Percentiles rank a stretch among this genome's conserved stretches.
phyloP scores from a whole-genome alignment of 2,113 vertebrate species.

The Otocyon megalotis region DNA sequence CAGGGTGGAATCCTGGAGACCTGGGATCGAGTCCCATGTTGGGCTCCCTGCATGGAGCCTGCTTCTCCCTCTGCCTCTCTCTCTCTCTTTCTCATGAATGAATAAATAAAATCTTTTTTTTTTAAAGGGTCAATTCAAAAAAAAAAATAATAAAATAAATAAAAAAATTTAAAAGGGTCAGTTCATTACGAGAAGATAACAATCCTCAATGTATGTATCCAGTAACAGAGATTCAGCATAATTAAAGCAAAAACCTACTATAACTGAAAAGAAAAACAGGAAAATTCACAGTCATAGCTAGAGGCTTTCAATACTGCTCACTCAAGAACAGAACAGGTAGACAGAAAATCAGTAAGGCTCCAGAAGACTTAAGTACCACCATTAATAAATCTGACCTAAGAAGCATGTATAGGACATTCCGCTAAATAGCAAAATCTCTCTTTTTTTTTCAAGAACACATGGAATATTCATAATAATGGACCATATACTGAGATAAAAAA shows the following conservation, averaged over 20 bases:
- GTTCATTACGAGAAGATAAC: background rate
- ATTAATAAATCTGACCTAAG: constrained; percentile 23
- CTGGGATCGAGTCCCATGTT: too few relatives aligned
- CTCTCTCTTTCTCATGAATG: too few relatives aligned
- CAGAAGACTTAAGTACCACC: constrained; percentile 3
- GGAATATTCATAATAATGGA: background rate
- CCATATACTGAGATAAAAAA: background rate
- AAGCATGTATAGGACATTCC: background rate
- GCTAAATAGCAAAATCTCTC: constrained; percentile 32
- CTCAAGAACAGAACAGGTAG: background rate
- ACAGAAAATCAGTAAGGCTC: constrained; percentile 17
- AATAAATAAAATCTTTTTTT: too few relatives aligned
- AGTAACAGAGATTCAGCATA: background rate
- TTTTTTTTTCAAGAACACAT: background rate
- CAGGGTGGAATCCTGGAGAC: too few relatives aligned
- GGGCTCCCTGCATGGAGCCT: too few relatives aligned
- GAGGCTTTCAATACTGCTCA: background rate
- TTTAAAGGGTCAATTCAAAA: background rate
- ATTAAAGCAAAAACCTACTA: constrained; percentile 26
- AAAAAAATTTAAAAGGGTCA: background rate
- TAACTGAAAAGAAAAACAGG: background rate
- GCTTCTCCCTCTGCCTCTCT: too few relatives aligned
- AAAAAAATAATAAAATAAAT: too few relatives aligned
- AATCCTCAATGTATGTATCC: background rate
- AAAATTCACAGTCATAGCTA: background rate